phyloP scores from a whole-genome alignment of 53 echinoderm and acorn worm species.

The Antedon mediterranea region DNA sequence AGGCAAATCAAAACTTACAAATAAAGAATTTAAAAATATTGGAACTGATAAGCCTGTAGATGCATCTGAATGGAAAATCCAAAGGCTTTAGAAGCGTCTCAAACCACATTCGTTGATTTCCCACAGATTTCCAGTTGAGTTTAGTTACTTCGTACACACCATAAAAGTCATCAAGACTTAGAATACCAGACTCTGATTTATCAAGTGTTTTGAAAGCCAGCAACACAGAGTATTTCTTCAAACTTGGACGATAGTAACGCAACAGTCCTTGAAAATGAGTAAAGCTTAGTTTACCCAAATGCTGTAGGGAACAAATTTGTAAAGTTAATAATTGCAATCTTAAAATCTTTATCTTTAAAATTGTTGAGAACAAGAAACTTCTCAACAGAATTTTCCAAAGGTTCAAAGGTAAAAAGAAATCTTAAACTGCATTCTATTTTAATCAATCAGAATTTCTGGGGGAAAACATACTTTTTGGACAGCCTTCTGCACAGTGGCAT shows the following conservation, averaged over 20 bases:
- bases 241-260: conserved; percentile 55
- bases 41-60: conserved; percentile 38
- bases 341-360: too few species aligned
- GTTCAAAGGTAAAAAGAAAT: too few species aligned
- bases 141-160: conserved; percentile 62
- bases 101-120: conserved; percentile 58
- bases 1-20: conserved; percentile 38
- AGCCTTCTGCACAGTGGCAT: too few species aligned
- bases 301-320: conserved; percentile 22
- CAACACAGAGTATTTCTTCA: conserved; percentile 48
- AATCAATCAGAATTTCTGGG: too few species aligned
- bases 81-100: conserved; percentile 43
- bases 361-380: too few species aligned
- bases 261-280: conserved; percentile 71
- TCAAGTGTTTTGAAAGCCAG: conserved; percentile 72
- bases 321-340: not conserved
- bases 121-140: conserved; percentile 51
- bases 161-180: conserved; percentile 50
- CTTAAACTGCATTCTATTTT: too few species aligned
- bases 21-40: conserved; percentile 47
- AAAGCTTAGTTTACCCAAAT: conserved; percentile 72
- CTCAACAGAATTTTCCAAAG: too few species aligned
- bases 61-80: conserved; percentile 47
- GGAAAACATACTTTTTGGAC: too few species aligned
- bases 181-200: conserved; percentile 36